Conservation (phyloP, 1,140 invertebrate species). For the Andricus grossulariae region DNA sequence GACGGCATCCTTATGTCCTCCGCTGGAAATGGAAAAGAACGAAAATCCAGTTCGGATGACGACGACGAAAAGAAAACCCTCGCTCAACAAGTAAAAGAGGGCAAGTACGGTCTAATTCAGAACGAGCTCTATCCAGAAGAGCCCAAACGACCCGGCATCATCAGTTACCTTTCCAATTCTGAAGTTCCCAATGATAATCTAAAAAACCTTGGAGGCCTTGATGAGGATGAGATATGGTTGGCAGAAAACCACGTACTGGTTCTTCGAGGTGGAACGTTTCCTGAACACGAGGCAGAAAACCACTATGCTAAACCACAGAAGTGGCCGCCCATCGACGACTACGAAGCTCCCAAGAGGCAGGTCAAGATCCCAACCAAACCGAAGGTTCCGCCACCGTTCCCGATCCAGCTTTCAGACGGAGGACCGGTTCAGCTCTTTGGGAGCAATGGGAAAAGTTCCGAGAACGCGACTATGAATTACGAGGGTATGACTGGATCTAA, state of each 20-base stretch:
- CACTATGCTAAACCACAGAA: constrained; percentile 71
- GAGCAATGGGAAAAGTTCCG: constrained; percentile 78
- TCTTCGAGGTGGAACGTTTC: constrained; percentile 85
- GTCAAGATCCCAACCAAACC: constrained; percentile 86
- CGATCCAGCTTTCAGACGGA: constrained; percentile 86
- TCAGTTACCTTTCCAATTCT: constrained; percentile 86
- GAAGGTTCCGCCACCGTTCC: constrained; percentile 91
- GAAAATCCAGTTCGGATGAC: constrained; percentile 75
- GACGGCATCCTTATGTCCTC: constrained; percentile 81
- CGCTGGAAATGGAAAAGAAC: constrained; percentile 80
- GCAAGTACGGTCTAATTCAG: constrained; percentile 92
- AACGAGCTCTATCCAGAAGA: constrained; percentile 85
- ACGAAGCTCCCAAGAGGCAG: constrained; percentile 86
- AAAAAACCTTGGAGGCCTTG: constrained; percentile 87
- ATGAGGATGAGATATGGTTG: constrained; percentile 91
- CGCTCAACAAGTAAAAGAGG: constrained; percentile 89
- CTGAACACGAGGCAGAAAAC: constrained; percentile 72
- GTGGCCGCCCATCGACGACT: constrained; percentile 89
- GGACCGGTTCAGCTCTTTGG: constrained; percentile 87
- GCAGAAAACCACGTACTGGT: constrained; percentile 92
- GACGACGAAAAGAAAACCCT: constrained; percentile 89
- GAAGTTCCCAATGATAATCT: constrained; percentile 87
- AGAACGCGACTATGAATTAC: constrained; percentile 63
- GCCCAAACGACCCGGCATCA: constrained; percentile 84
- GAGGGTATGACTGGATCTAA: constrained; percentile 60